These are phyloP conservation scores for Parnassius orleans DNA, from an alignment of 2,888 invertebrate genomes.

Conservation along the genomic window DNA sequence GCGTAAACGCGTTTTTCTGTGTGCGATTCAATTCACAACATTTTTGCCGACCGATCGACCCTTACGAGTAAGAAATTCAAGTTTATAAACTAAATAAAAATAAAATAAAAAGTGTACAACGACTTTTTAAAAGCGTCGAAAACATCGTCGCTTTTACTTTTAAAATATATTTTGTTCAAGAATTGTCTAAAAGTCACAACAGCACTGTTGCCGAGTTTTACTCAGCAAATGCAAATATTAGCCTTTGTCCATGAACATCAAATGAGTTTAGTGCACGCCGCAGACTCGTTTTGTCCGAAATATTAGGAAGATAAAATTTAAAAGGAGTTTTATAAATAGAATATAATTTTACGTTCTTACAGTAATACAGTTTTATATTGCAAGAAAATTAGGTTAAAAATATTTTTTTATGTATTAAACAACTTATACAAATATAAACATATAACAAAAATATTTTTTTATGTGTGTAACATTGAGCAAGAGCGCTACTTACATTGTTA, in stretches of 20 bases:
- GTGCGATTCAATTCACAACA: too few relatives aligned
- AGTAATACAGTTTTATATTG: too few relatives aligned
- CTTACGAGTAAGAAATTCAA: too few relatives aligned
- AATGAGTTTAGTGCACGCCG: conserved; percentile 9
- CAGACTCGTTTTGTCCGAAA: conserved; percentile 1
- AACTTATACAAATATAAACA: too few relatives aligned
- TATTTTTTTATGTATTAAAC: too few relatives aligned
- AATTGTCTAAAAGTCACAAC: not conserved
- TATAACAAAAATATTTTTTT: too few relatives aligned
- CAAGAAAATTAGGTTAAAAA: too few relatives aligned
- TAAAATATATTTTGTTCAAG: not conserved
- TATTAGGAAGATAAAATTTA: not conserved
- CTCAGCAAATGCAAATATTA: conserved; percentile 13
- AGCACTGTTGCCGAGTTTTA: not conserved
- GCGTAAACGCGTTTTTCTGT: too few relatives aligned
- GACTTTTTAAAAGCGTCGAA: not conserved
- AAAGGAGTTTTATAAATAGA: not conserved
- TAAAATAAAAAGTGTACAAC: not conserved
- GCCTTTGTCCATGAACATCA: conserved; percentile 12
- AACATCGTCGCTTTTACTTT: not conserved
- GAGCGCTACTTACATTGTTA: too few relatives aligned
- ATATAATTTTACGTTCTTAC: too few relatives aligned
- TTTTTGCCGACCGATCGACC: too few relatives aligned
- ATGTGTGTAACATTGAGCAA: too few relatives aligned
- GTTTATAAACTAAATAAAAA: not conserved